phyloP scores from a whole-genome alignment of 2,797 vertebrate genomes.

The Amazona ochrocephala region DNA sequence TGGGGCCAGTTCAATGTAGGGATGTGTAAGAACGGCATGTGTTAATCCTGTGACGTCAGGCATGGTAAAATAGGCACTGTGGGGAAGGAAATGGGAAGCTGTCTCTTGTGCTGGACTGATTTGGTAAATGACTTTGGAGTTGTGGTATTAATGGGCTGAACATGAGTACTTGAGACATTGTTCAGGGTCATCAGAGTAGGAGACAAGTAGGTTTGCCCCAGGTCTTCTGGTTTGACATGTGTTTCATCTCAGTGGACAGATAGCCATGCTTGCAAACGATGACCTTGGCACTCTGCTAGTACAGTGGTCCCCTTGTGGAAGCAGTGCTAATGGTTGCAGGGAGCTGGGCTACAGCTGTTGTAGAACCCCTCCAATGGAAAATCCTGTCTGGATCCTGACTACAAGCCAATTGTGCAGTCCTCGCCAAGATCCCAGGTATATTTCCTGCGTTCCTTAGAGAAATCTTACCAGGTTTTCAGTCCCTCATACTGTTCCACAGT shows the following conservation, averaged over 20 bases:
- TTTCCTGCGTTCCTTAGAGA: not conserved
- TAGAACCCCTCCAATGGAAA: not conserved
- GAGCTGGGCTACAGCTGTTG: not conserved
- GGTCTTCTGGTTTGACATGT: not conserved
- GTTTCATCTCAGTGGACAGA: not conserved
- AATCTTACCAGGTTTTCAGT: not conserved
- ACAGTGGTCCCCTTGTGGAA: not conserved
- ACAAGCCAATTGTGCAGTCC: not conserved
- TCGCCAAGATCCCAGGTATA: not conserved
- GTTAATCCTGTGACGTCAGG: not conserved
- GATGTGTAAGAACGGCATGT: not conserved
- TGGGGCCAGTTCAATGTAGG: not conserved
- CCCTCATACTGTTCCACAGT: not conserved
- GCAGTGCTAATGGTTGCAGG: not conserved
- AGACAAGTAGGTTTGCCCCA: not conserved
- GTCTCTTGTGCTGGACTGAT: not conserved
- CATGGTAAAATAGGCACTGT: not conserved
- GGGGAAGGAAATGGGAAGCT: not conserved
- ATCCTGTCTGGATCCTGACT: not conserved
- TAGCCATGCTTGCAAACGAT: not conserved
- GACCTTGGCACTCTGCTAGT: not conserved
- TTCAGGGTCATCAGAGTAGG: not conserved
- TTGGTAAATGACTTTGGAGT: not conserved
- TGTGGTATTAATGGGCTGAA: not conserved
- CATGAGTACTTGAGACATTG: not conserved